Percentiles rank a stretch among this genome's conserved stretches.
These are phyloP conservation scores for Deroptyus accipitrinus DNA, from an alignment of 2,113 vertebrate genomes.

Conservation along the genomic window DNA sequence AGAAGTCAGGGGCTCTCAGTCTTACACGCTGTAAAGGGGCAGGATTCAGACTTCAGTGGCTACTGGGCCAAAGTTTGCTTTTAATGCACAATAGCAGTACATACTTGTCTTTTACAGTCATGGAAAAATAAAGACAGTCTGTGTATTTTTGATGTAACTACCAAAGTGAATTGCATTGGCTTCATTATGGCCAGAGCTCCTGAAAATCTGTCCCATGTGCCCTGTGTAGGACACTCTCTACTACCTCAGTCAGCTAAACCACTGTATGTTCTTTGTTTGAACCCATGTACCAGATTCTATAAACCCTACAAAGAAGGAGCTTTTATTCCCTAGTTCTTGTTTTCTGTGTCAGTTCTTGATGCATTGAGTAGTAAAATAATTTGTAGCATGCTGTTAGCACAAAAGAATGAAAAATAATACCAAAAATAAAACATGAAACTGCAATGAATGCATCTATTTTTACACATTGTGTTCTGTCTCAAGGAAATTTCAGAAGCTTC, in stretches of 20 bases:
- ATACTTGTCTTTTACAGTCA: background rate
- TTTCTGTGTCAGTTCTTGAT: conserved; percentile 42
- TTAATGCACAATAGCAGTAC: background rate
- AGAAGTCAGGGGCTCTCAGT: background rate
- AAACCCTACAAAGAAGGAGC: background rate
- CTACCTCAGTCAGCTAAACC: background rate
- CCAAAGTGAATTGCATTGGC: background rate
- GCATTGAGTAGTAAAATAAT: conserved; percentile 54
- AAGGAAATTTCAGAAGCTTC: conserved; percentile 45
- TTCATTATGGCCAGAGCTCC: background rate
- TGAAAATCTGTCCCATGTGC: background rate
- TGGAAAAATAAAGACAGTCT: background rate
- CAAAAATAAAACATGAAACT: conserved; percentile 60
- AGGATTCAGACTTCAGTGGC: background rate
- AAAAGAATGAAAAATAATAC: conserved; percentile 61
- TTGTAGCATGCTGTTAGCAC: conserved; percentile 50
- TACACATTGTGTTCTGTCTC: conserved; percentile 27
- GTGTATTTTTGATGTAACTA: background rate
- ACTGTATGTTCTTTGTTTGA: background rate
- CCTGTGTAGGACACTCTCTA: background rate
- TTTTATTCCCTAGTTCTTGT: conserved; percentile 29
- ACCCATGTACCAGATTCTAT: background rate
- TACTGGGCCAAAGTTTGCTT: background rate
- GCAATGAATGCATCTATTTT: conserved; percentile 52
- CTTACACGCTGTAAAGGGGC: background rate